Evolutionary conservation across 92 coral and sea anemone genomes (phyloP), one percentile per base, ranked within the genome.

Genomic region (Metridium senile): DNA sequence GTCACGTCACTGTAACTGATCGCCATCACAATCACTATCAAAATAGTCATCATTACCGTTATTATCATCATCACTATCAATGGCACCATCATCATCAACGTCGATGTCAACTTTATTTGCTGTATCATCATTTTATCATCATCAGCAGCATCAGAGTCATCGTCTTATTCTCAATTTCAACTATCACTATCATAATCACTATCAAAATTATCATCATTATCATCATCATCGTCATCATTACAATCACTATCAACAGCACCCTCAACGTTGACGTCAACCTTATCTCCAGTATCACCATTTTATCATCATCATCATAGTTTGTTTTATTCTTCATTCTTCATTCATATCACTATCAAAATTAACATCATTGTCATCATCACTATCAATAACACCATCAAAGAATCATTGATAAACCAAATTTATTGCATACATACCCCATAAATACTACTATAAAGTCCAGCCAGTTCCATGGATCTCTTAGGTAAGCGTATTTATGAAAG

Each of bases 391-490:
- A 21, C 65, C 65, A 59, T 26, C 31, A 7, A 22, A 53, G 59
- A 19, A 8, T 27, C 35, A 64, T 30, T 27, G 43, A 30, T 27
- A n/a, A n/a, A n/a, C n/a, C n/a, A n/a, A n/a, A n/a, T n/a, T n/a
- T n/a, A n/a, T n/a, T n/a, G 13, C 29, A 8, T 11, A 75, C 97
- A 76, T 80, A 94, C 98, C 98, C 98, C 53, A 94, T 70, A 35
- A 94, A 92, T 21, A 94, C 98, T 16, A 94, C 98, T 28, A 87
- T 90, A 74, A 94, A 94, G 43, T 94, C 98, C 46, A 94, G 64
- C 90, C 91, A 86, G 70, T 94, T 94, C 98, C 98, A 94, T 0
- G 97, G 80, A 52, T 94, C 98, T 71, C 98, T 69, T 25, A 94
- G 80, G 58, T 94, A 94, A 7, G 98, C 98, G 71, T 84, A 88